Base-by-base conservation (phyloP, 2,888 invertebrate genomes). In the Hydrotaea diabolus region DNA sequence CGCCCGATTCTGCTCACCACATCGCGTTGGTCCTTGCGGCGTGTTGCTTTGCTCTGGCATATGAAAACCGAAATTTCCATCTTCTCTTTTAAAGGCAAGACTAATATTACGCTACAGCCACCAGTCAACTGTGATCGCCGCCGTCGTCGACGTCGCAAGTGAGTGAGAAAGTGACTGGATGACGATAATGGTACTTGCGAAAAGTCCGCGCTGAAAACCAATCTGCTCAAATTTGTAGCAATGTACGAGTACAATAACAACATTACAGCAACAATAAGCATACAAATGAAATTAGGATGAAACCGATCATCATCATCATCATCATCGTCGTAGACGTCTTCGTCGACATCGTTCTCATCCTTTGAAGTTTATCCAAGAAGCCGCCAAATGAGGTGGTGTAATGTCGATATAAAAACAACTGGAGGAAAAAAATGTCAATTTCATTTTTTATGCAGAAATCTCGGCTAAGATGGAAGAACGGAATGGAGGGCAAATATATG, bases 171-270 rank as follows among this genome's bases (percentile, higher is more conserved):
- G 80, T 80, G 76, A 71, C 53, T 77, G 46, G 80, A 77, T 64
- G 26, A 19, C 57, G 53, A 36, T 57, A 66, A 26, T 49, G 64
- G 31, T 64, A 31, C 59, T 75, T 31, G 57, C 19, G 64, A 64
- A 77, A 69, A 77, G 49, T 49, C 39, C n/a, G 36, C 66, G 36
- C 23, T 79, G 91, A 91, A 91, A 79, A 90, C 90, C 90, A 91
- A 91, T 91, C 90, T 91, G 89, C 89, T 90, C 86, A 87, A 88
- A 86, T 86, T 88, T 87, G 86, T 86, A 87, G 85, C 82, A 86
- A 86, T 72, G 75, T 77, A 80, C 53, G 80, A 84, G 80, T 43
- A 46, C 23, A 46, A 46, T 46, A 69, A 69, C 21, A 46, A 69
- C 69, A 62, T 39, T 19, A n/a, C n/a, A n/a, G n/a, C n/a, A n/a